phyloP scores from a whole-genome alignment of 1,140 invertebrate genomes.

The Drosophila subpulchrella region DNA sequence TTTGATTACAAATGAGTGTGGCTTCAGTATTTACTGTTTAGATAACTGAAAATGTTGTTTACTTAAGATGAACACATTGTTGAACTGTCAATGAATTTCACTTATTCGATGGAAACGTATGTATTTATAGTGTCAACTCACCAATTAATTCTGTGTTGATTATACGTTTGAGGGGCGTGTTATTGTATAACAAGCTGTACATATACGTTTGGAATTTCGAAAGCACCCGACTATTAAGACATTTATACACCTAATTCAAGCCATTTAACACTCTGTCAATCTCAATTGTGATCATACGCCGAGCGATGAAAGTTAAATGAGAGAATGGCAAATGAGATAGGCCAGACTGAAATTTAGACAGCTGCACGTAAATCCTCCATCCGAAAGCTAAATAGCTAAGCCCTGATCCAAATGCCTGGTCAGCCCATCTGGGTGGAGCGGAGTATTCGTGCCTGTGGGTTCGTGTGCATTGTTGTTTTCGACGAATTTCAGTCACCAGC shows the following conservation, averaged over 20 bases:
- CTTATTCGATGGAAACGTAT: not conserved
- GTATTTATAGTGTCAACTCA: too few relatives aligned
- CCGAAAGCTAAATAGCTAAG: not conserved
- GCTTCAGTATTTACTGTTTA: too few relatives aligned
- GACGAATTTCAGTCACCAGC: slow-evolving; percentile 48
- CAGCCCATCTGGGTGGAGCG: slow-evolving; percentile 4
- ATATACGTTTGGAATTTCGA: not conserved
- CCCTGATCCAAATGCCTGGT: slow-evolving; percentile 6
- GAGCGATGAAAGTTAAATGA: slow-evolving; percentile 25
- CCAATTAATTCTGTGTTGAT: not conserved
- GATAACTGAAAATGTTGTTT: too few relatives aligned
- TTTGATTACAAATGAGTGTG: slow-evolving; percentile 2
- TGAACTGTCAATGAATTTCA: not conserved
- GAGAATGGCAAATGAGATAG: slow-evolving; percentile 27
- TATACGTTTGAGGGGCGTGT: not conserved
- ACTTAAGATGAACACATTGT: too few relatives aligned
- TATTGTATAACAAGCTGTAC: not conserved
- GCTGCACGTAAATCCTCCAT: slow-evolving; percentile 30
- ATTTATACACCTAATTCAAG: slow-evolving; percentile 15
- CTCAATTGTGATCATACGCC: slow-evolving; percentile 30
- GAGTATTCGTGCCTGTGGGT: slow-evolving; percentile 23
- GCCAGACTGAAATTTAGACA: slow-evolving; percentile 28
- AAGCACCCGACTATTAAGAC: slow-evolving; percentile 1
- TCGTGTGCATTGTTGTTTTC: slow-evolving; percentile 58
- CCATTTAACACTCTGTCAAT: slow-evolving; percentile 37